phyloP scores from a whole-genome alignment of 2,888 invertebrate species.

The Pristionchus maxplancki region DNA sequence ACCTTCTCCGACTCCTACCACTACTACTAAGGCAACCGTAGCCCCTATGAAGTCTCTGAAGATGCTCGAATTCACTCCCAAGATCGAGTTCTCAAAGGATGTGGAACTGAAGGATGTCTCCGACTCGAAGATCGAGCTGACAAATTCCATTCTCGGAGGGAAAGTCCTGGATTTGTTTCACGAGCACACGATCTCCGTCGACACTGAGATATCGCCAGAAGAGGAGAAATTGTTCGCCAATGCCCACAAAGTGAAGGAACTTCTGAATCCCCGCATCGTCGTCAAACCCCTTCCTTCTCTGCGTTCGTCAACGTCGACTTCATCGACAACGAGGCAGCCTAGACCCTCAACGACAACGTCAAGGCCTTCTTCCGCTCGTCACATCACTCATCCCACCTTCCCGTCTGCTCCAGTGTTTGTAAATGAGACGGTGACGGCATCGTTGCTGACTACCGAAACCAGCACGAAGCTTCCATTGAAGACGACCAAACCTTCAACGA shows the following conservation, averaged over 20 bases:
- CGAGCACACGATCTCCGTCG: conserved; percentile 25
- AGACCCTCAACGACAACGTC: not conserved
- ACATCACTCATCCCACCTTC: not conserved
- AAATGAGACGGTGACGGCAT: conserved; percentile 1
- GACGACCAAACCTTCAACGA: not conserved
- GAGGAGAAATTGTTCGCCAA: conserved; percentile 28
- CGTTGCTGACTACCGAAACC: not conserved
- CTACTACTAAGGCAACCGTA: not conserved
- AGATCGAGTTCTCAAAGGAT: not conserved
- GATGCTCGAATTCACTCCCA: conserved; percentile 2
- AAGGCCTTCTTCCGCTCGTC: not conserved
- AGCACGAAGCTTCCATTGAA: not conserved
- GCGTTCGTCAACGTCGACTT: not conserved
- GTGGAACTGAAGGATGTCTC: not conserved
- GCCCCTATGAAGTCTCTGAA: not conserved
- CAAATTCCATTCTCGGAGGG: conserved; percentile 13
- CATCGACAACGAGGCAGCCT: not conserved
- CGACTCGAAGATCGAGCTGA: conserved; percentile 8
- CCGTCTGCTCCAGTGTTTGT: not conserved
- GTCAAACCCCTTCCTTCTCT: not conserved
- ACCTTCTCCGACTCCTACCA: conserved; percentile 1
- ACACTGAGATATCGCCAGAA: not conserved
- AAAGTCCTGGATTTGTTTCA: not conserved
- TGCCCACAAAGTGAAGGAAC: conserved; percentile 12
- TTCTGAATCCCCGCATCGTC: conserved; percentile 13